Conservation (phyloP, 1,140 invertebrate genomes). For the Drosophila arawakana region DNA sequence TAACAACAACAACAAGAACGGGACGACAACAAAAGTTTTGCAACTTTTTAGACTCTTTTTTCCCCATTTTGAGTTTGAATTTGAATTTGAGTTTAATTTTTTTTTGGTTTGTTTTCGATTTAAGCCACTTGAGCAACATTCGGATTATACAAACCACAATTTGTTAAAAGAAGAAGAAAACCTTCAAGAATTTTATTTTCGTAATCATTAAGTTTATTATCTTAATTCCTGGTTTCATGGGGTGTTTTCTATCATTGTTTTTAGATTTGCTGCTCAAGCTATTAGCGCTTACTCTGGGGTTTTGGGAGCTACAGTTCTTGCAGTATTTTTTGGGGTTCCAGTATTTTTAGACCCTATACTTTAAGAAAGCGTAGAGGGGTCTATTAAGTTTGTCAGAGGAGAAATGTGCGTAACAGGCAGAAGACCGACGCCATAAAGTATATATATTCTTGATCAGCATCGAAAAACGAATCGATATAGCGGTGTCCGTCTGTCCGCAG, state of each 20-base stretch:
- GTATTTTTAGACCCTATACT: too few species aligned
- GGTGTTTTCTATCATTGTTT: background rate
- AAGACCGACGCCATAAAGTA: too few species aligned
- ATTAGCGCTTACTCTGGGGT: background rate
- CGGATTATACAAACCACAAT: constrained; percentile 6
- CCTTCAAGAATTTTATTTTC: constrained; percentile 1
- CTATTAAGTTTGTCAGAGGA: too few species aligned
- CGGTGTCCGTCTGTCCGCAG: too few species aligned
- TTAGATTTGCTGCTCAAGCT: background rate
- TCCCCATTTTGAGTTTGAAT: background rate
- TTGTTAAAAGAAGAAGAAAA: background rate
- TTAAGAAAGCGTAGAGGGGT: too few species aligned
- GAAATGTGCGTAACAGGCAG: too few species aligned
- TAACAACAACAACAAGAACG: background rate
- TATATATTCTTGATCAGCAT: too few species aligned
- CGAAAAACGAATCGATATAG: too few species aligned
- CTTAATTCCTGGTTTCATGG: background rate
- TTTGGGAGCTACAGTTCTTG: too few species aligned
- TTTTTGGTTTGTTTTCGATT: background rate
- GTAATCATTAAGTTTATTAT: background rate
- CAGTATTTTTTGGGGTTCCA: too few species aligned
- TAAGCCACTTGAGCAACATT: constrained; percentile 15
- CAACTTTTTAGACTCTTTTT: constrained; percentile 24
- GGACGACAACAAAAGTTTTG: constrained; percentile 16
- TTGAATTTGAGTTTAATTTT: too few species aligned